These are phyloP conservation scores for Ailurus styani DNA, from an alignment of 2,113 vertebrate species.

Conservation along the genomic window DNA sequence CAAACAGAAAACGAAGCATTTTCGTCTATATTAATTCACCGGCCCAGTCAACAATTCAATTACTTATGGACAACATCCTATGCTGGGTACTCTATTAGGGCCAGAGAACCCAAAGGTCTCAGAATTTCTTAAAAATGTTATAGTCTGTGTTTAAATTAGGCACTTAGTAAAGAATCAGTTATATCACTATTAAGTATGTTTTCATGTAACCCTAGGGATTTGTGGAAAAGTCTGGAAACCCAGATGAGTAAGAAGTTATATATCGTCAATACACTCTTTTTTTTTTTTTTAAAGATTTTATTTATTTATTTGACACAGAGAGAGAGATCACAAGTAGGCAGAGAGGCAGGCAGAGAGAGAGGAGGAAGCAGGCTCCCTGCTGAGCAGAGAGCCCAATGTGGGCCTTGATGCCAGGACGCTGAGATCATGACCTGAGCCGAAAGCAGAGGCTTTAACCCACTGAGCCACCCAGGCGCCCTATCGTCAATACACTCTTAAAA, in stretches of 20 bases:
- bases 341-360: no score
- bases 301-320: no score
- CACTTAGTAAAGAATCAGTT: not conserved
- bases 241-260: not conserved
- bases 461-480: no score
- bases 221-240: not conserved
- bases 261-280: not conserved
- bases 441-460: no score
- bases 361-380: no score
- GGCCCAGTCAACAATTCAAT: not conserved
- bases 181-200: not conserved
- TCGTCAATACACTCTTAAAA: no score
- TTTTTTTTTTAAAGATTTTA: no score
- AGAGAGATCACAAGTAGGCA: no score
- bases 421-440: no score
- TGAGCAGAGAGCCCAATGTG: no score
- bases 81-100: not conserved
- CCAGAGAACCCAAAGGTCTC: not conserved
- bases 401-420: no score
- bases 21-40: not conserved
- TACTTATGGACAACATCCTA: not conserved
- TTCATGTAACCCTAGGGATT: not conserved
- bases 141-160: not conserved
- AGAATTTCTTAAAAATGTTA: not conserved
- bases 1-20: not conserved